Percentiles rank a stretch among this genome's conserved stretches.
Evolutionary conservation across 2,888 invertebrate genomes (phyloP).

Genomic region (Tuberolachnus salignus): DNA sequence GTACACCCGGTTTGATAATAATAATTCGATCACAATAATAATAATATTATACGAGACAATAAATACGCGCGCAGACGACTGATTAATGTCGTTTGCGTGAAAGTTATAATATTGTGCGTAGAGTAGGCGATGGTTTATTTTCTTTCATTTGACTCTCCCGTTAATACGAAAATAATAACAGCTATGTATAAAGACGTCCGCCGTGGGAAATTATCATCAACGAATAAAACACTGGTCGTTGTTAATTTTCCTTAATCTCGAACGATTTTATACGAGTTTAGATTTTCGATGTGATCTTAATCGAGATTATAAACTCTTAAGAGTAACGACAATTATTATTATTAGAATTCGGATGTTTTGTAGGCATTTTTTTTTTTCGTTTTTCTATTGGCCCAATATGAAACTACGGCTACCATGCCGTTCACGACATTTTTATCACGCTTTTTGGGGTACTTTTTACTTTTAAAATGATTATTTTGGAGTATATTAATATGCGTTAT

Average conservation of each 20-base stretch:
- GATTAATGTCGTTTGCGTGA: constrained; percentile 6
- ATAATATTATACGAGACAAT: not conserved
- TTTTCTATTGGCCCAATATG: too few species aligned
- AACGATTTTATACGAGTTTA: not conserved
- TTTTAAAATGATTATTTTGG: too few species aligned
- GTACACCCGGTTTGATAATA: not conserved
- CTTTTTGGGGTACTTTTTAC: too few species aligned
- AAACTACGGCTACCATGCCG: too few species aligned
- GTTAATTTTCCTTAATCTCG: not conserved
- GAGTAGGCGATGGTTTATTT: not conserved
- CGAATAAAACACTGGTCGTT: not conserved
- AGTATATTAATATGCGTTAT: too few species aligned
- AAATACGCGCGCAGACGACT: not conserved
- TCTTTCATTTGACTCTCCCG: not conserved
- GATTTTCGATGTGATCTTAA: too few species aligned
- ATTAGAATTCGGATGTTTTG: too few species aligned
- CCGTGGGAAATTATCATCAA: not conserved
- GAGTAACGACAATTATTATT: too few species aligned
- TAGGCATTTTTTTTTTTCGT: too few species aligned
- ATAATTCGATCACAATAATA: constrained; percentile 18
- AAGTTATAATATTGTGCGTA: constrained; percentile 1
- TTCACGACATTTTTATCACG: too few species aligned
- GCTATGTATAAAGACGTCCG: not conserved
- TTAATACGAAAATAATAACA: constrained; percentile 33
- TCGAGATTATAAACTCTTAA: too few species aligned